These are phyloP conservation scores for Brenthis ino DNA, from an alignment of 2,888 invertebrate species.

Conservation along the genomic window DNA sequence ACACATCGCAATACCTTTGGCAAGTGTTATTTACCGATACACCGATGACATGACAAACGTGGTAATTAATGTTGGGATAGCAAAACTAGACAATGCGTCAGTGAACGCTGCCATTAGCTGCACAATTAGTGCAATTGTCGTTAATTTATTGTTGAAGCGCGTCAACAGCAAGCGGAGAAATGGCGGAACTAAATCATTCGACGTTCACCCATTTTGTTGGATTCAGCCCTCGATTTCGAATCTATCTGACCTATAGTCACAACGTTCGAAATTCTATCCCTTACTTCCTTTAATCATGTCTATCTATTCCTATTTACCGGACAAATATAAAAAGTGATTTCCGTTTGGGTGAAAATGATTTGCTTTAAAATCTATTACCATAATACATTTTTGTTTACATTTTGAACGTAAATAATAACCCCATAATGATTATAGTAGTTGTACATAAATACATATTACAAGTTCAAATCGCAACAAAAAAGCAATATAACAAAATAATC, in stretches of 20 bases:
- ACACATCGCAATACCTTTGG: slow-evolving; percentile 1
- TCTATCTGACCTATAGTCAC: slow-evolving; percentile 19
- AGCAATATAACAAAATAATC: too few relatives aligned
- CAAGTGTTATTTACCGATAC: not conserved
- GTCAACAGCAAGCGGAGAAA: slow-evolving; percentile 52
- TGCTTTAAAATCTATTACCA: too few relatives aligned
- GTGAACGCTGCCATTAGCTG: slow-evolving; percentile 69
- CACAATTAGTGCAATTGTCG: slow-evolving; percentile 80
- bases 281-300: slow-evolving; percentile 20
- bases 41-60: slow-evolving; percentile 45
- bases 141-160: slow-evolving; percentile 71
- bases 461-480: not conserved
- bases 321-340: not conserved
- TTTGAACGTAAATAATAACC: too few relatives aligned
- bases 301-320: not conserved
- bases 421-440: too few relatives aligned
- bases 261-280: slow-evolving; percentile 11
- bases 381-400: too few relatives aligned
- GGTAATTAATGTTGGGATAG: slow-evolving; percentile 64
- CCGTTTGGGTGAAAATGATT: not conserved
- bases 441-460: too few relatives aligned
- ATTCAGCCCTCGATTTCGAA: slow-evolving; percentile 22
- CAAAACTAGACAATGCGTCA: slow-evolving; percentile 73
- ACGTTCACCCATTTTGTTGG: slow-evolving; percentile 37
- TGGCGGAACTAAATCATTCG: slow-evolving; percentile 44